Conservation (phyloP, 2,888 invertebrate species). For the Cacoxenus indagator region DNA sequence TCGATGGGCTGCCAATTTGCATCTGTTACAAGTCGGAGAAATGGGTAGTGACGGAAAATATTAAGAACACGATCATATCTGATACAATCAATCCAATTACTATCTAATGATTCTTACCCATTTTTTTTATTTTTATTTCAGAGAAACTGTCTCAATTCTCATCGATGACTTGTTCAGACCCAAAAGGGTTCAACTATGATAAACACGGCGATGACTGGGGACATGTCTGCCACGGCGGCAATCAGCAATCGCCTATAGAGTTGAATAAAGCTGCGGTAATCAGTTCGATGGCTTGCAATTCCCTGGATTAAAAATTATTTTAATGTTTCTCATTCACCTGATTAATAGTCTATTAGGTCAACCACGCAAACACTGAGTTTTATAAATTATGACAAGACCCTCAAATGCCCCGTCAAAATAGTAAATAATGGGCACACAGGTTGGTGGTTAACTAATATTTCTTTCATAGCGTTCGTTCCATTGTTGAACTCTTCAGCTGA, state of each 20-base stretch:
- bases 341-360: conserved; percentile 32
- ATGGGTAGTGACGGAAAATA: too few relatives aligned
- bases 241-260: conserved; percentile 12
- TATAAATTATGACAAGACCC: conserved; percentile 44
- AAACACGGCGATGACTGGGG: conserved; percentile 13
- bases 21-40: too few relatives aligned
- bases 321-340: neutral
- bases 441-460: neutral
- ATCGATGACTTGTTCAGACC: neutral
- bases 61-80: too few relatives aligned
- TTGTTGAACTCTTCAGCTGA: conserved; percentile 12
- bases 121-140: conserved; percentile 35
- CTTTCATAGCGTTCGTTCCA: neutral
- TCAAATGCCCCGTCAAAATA: conserved; percentile 36
- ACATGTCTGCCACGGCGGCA: neutral
- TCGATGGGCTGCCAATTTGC: too few relatives aligned
- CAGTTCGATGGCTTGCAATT: neutral
- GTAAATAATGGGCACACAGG: conserved; percentile 43
- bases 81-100: too few relatives aligned
- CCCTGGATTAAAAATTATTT: neutral
- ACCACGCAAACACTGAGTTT: conserved; percentile 38
- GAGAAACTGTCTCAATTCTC: neutral
- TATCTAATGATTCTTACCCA: conserved; percentile 37
- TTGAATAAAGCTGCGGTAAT: neutral
- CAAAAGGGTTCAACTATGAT: conserved; percentile 1